Conservation (phyloP, 2,888 invertebrate genomes). For the Acrobasis consociella region DNA sequence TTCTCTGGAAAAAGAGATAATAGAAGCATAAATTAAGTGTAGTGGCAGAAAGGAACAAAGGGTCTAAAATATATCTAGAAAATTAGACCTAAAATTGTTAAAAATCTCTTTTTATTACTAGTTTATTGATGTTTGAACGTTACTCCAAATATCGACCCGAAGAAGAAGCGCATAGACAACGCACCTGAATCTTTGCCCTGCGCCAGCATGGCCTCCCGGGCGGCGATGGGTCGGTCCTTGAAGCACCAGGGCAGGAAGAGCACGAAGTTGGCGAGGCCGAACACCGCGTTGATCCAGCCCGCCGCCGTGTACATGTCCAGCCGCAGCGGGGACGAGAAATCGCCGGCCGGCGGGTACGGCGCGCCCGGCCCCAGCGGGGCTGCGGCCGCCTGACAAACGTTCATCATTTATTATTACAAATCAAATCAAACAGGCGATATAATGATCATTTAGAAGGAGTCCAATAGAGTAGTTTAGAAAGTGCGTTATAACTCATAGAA, state of each 20-base stretch:
- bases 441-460: too few relatives aligned
- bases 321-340: conserved; percentile 80
- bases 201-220: conserved; percentile 89
- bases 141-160: too few relatives aligned
- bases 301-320: conserved; percentile 94
- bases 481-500: too few relatives aligned
- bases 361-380: conserved; percentile 87
- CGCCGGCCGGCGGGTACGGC: conserved; percentile 70
- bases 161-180: neutral
- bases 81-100: too few relatives aligned
- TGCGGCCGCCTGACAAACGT: conserved; percentile 87
- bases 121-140: too few relatives aligned
- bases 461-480: too few relatives aligned
- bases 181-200: conserved; percentile 86
- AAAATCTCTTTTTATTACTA: too few relatives aligned
- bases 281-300: conserved; percentile 91
- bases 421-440: too few relatives aligned
- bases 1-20: conserved; percentile 83
- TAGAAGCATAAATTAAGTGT: too few relatives aligned
- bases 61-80: too few relatives aligned
- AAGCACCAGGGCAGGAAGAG: conserved; percentile 90
- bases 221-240: conserved; percentile 89
- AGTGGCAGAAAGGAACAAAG: too few relatives aligned
- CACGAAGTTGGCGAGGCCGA: conserved; percentile 87
- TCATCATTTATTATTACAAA: too few relatives aligned